phyloP scores from a whole-genome alignment of 2,113 vertebrate species.

The Eptesicus fuscus region DNA sequence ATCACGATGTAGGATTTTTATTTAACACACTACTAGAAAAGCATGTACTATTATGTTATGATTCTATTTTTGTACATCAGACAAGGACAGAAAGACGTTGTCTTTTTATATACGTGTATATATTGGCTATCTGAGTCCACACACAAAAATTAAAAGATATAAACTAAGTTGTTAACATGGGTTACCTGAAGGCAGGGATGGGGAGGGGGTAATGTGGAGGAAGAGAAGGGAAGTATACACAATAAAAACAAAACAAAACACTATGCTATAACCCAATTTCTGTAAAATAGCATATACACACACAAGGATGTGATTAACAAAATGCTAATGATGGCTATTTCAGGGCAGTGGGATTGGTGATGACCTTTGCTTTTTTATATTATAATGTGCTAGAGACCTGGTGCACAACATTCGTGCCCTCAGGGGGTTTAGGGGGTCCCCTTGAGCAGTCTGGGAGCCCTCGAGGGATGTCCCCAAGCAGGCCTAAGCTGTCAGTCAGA shows the following conservation, averaged over 20 bases:
- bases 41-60: not conserved
- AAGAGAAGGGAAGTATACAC: not conserved
- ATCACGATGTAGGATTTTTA: not conserved
- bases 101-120: not conserved
- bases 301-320: not conserved
- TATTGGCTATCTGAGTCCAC: not conserved
- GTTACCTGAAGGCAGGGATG: not conserved
- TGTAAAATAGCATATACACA: not conserved
- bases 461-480: too few relatives aligned
- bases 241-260: not conserved
- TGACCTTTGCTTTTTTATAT: not conserved
- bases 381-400: not conserved
- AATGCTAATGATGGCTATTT: not conserved
- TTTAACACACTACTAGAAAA: not conserved
- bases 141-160: not conserved
- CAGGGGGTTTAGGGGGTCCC: too few relatives aligned
- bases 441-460: too few relatives aligned
- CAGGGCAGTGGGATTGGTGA: not conserved
- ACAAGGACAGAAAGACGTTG: not conserved
- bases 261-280: not conserved
- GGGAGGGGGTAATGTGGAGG: not conserved
- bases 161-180: not conserved
- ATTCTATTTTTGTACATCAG: not conserved
- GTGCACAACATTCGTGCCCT: too few relatives aligned
- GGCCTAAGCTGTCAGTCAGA: too few relatives aligned